Evolutionary conservation across 2,888 invertebrate species (phyloP), one percentile per base, ranked within the genome.

Genomic region (Quadroppia sp.): DNA sequence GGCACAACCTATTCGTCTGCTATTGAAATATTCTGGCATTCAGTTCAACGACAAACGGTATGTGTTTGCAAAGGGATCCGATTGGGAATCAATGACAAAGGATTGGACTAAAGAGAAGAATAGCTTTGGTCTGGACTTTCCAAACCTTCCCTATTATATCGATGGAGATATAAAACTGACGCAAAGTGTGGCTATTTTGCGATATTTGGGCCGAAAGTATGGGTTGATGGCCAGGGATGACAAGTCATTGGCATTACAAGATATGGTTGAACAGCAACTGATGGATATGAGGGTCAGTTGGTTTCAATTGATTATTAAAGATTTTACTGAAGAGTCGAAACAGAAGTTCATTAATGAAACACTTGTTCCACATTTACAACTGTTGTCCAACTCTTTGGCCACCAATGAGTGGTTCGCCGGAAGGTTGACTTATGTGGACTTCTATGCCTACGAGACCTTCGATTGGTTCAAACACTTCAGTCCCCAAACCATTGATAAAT

Each of bases 1-100:
- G 13, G 77, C 75, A 17, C 77, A 78, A 64, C 78, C 78, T 0
- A 80, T 83, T 59, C 80, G 85, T 0, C 77, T 83, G n/a, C 77
- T 84, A 42, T 78, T 84, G 71, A 81, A 81, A 64, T 83, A 84
- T 78, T 81, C 80, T 7, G 83, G 81, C 6, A 80, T 81, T 64
- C 82, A 83, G 0, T 85, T 82, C 79, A 83, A 83, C 76, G 84
- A 85, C 75, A 81, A 82, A 53, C 75, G 79, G n/a, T 84, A 83
- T 76, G 79, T 80, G 15, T 80, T 79, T 75, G 84, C 83, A 4
- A 80, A 80, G 78, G 17, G 25, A 7, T 6, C 67, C 7, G 71
- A 71, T 25, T 6, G 11, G 53, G 50, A 17, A 56, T 9, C 64
- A 6, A 6, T 32, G 7, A 30, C 7, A 30, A 20, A 72, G 25